A percentile compares a stretch with the other conserved stretches of the same genome.
phyloP scores from a whole-genome alignment of 2,888 invertebrate species.

The Hemaris fuciformis region DNA sequence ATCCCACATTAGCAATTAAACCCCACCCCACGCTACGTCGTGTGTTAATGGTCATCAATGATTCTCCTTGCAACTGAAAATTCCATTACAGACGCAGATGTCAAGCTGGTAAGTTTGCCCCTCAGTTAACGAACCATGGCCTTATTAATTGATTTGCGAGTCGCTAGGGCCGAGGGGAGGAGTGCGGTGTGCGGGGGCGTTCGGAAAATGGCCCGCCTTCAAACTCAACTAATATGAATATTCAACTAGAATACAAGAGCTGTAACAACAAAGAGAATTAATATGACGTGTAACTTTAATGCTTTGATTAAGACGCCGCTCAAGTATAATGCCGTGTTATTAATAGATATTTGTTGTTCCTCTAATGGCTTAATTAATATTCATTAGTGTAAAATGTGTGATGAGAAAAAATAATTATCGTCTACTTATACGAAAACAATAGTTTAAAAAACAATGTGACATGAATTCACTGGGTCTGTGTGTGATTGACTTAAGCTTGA shows the following conservation, averaged over 20 bases:
- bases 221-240: constrained; percentile 34
- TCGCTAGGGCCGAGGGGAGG: constrained; percentile 25
- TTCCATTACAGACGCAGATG: constrained; percentile 52
- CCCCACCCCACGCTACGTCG: neutral
- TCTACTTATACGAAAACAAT: too few species aligned
- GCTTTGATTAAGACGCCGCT: constrained; percentile 50
- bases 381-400: too few species aligned
- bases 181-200: constrained; percentile 25
- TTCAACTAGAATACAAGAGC: constrained; percentile 50
- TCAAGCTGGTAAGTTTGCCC: constrained; percentile 51
- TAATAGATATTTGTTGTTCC: constrained; percentile 19
- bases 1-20: neutral
- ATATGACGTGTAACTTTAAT: constrained; percentile 49
- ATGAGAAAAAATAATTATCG: too few species aligned
- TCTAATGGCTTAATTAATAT: constrained; percentile 15
- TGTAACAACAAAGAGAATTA: constrained; percentile 52
- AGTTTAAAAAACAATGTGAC: too few species aligned
- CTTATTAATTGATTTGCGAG: constrained; percentile 66
- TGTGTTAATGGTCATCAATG: constrained; percentile 23
- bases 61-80: constrained; percentile 42
- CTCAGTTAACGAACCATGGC: constrained; percentile 58
- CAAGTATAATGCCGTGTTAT: constrained; percentile 54
- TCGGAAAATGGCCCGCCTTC: constrained; percentile 32
- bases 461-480: too few species aligned
- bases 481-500: too few species aligned